Percentiles rank a stretch among this genome's conserved stretches.
phyloP scores from a whole-genome alignment of 2,113 vertebrate genomes.

The Tychaedon coryphoeus region DNA sequence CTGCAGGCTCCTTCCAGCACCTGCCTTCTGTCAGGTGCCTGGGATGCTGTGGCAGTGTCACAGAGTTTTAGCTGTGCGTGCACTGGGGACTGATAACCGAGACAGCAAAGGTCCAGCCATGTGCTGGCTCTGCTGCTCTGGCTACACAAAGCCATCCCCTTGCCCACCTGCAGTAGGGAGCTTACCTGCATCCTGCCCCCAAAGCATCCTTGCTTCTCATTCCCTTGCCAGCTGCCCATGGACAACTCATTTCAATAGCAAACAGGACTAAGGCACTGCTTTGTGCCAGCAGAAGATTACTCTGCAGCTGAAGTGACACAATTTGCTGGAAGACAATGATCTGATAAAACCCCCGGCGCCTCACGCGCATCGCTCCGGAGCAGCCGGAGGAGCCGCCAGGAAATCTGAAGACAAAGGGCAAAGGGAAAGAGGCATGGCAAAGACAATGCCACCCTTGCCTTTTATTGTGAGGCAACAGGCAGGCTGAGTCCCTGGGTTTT shows the following conservation, averaged over 20 bases:
- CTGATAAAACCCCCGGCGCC: background rate
- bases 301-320: background rate
- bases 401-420: background rate
- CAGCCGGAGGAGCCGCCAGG: background rate
- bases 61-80: background rate
- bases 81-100: background rate
- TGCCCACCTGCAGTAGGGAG: background rate
- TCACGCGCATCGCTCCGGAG: background rate
- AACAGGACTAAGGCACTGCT: background rate
- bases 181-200: background rate
- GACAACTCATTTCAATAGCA: background rate
- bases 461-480: background rate
- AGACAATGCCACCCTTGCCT: conserved; percentile 12
- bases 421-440: background rate
- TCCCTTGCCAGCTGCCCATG: background rate
- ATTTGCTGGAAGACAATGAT: background rate
- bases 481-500: background rate
- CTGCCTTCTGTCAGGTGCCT: background rate
- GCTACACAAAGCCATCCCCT: background rate
- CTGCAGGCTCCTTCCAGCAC: background rate
- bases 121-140: background rate
- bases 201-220: background rate
- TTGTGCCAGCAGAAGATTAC: background rate
- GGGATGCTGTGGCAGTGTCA: rapidly evolving
- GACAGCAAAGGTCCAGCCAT: background rate